Evolutionary conservation across 2,113 vertebrate genomes (phyloP), one percentile per base, ranked within the genome.

Genomic region (Puntigrus tetrazona): DNA sequence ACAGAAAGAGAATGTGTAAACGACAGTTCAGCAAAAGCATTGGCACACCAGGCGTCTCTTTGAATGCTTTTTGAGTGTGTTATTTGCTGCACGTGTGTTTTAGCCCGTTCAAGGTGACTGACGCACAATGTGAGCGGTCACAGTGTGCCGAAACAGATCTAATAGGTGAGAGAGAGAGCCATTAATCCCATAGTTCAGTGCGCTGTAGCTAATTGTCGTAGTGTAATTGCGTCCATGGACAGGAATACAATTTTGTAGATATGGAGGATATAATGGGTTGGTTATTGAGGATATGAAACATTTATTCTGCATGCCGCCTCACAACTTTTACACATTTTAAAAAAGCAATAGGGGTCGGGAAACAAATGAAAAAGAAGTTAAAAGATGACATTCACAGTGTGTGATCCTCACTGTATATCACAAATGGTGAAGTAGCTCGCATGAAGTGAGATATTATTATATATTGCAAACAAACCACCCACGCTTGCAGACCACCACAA

Each of bases 201-300:
- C 43, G 18, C 45, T 81, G 43, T 78, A 36, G 77, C 55, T 86
- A 84, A 88, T 88, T 86, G 85, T 83, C 22, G 16, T 70, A 45
- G 31, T 22, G 36, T 52, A 72, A 47, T 70, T 70, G 55, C 20
- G 3, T 70, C 65, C 63, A 81, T 81, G 79, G 65, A 52, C 79
- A 67, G 43, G 41, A 81, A 81, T 81, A 70, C 29, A 70, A 70
- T 81, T 70, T 69, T 70, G 45, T 38, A 50, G 22, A 70, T 36
- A 70, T 50, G 6, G 11, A 34, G 29, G 47, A 69, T 55, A 82
- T 14, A 63, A 69, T 43, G 72, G 13, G 61, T 16, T 38, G 55
- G 63, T 78, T 78, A 83, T 13, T 27, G 38, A 79, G 34, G 41
- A 25, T 79, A 38, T 79, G 31, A 79, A 47, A 84, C 75, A 47